Base-by-base conservation (phyloP, 2,888 invertebrate genomes). In the Alloplasta piceator region DNA sequence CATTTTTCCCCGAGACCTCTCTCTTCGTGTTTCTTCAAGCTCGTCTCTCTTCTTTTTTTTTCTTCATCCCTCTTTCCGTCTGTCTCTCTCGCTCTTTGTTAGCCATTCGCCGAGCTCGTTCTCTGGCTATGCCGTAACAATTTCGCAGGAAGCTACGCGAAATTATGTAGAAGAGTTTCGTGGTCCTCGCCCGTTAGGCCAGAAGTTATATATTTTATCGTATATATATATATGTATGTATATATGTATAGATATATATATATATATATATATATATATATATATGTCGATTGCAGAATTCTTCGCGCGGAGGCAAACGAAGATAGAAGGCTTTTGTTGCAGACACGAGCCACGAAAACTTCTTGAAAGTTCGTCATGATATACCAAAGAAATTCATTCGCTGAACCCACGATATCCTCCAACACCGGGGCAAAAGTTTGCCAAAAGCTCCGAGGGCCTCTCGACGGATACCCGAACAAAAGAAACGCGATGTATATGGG, bases 131-230 rank as follows among this genome's bases (percentile, higher is more conserved):
- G n/a, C 55, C 43, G 43, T 63, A 26, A 26, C 26, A 26, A 26
- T 26, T 26, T 43, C 52, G 39, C 74, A 60, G 74, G 68, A 77
- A 77, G 70, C 73, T 64, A 61, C 81, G 70, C 5, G 55, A 81
- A 81, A 81, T 81, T 81, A 81, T 78, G 81, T 66, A 71, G 70
- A 78, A 78, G 81, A 81, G 77, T 78, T 78, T 78, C 81, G 78
- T 81, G 81, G 78, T 78, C 81, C 74, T 78, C 38, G 78, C 78
- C 78, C 77, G 77, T 81, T 81, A 74, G 26, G 77, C 81, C 70
- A 46, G 73, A 12, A 64, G 52, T 43, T 72, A 38, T 6, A 26
- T 26, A 26, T 26, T 26, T 26, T 26, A 26, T 48, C 46, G 55
- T 48, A 39, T 36, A 26, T 1, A 26, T 26, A 26, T 26, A 26